Evolutionary conservation across 2,888 invertebrate species (phyloP).

Genomic region (Hyalella azteca): DNA sequence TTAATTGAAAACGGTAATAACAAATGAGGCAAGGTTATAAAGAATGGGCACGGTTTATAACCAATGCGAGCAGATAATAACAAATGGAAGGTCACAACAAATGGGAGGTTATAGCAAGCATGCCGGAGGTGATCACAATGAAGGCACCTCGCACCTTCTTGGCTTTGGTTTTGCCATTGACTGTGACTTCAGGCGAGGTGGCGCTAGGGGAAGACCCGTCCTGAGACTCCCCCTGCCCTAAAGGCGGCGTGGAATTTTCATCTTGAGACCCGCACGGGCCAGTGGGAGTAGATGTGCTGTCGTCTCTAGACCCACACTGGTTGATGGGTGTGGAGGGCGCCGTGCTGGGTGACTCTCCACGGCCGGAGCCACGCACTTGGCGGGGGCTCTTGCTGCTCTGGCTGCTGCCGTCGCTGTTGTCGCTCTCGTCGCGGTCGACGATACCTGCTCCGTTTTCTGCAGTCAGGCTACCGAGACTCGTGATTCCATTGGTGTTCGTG

Average conservation of each 20-base stretch:
- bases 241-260: slow-evolving; percentile 7
- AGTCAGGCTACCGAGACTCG: too few species aligned
- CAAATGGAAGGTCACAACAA: background rate
- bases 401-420: slow-evolving; percentile 10
- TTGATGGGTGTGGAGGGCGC: slow-evolving; percentile 32
- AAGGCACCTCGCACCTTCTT: slow-evolving; percentile 39
- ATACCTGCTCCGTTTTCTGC: too few species aligned
- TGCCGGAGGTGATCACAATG: too few species aligned
- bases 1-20: background rate
- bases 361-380: background rate
- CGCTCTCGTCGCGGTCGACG: background rate
- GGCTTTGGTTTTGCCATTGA: background rate
- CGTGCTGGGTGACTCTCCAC: slow-evolving; percentile 1
- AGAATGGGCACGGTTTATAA: too few species aligned
- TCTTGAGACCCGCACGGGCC: slow-evolving; percentile 1
- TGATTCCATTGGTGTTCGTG: too few species aligned
- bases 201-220: background rate
- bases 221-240: slow-evolving; percentile 8
- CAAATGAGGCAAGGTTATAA: too few species aligned
- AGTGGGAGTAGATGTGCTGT: background rate
- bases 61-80: background rate
- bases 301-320: slow-evolving; percentile 27
- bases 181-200: slow-evolving; percentile 21
- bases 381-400: slow-evolving; percentile 13
- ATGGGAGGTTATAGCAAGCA: too few species aligned